Percentiles rank a stretch among this genome's conserved stretches.
These are phyloP conservation scores for Ennomos erosarius DNA, from an alignment of 2,888 invertebrate genomes.

Conservation along the genomic window DNA sequence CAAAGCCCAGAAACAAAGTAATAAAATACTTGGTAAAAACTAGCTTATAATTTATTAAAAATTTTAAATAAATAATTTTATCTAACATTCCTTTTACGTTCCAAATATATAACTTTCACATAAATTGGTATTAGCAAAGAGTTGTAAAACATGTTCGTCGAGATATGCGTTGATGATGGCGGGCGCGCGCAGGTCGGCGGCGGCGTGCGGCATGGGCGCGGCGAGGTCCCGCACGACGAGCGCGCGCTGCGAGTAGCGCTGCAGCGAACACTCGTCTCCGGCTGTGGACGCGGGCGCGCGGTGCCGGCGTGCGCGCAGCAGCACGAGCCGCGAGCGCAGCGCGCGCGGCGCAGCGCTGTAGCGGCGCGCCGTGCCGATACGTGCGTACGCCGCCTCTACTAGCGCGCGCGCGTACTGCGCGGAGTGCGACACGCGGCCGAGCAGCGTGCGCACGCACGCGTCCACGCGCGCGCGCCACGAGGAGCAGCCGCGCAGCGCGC, in stretches of 20 bases:
- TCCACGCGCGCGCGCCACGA: constrained; percentile 51
- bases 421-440: constrained; percentile 58
- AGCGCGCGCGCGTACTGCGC: constrained; percentile 58
- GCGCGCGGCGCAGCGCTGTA: constrained; percentile 36
- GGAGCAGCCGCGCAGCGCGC: constrained; percentile 25
- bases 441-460: constrained; percentile 50
- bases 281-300: constrained; percentile 21
- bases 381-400: constrained; percentile 53
- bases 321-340: constrained; percentile 50
- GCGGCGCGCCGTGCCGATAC: constrained; percentile 41
- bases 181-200: constrained; percentile 48
- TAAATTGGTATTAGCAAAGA: constrained; percentile 48
- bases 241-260: constrained; percentile 30
- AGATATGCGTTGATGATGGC: constrained; percentile 52
- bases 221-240: constrained; percentile 42
- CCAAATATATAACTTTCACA: constrained; percentile 43
- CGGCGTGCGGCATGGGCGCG: constrained; percentile 42
- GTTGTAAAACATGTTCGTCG: constrained; percentile 40
- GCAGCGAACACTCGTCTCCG: constrained; percentile 23
- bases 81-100: too few species aligned
- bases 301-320: constrained; percentile 44
- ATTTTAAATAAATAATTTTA: too few species aligned
- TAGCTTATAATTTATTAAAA: too few species aligned
- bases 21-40: too few species aligned
- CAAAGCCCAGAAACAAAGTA: too few species aligned